These are phyloP conservation scores for Heterocephalus glaber DNA, from an alignment of 2,113 vertebrate genomes.

Conservation along the genomic window DNA sequence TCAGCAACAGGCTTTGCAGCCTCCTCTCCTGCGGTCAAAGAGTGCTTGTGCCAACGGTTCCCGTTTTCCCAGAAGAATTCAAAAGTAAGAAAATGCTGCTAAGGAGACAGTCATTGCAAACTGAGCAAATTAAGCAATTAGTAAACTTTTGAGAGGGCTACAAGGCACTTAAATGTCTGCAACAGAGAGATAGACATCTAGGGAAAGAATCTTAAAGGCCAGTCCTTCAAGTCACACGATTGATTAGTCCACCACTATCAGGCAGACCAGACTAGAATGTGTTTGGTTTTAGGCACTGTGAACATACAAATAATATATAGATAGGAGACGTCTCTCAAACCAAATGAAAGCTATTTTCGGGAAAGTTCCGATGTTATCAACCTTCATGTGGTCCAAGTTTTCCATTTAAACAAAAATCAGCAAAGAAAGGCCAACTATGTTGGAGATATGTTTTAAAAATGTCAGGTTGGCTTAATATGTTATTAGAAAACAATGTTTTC, in stretches of 20 bases:
- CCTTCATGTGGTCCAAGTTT: neutral
- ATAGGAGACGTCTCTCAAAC: slow-evolving; percentile 38
- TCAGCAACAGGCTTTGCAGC: slow-evolving; percentile 79
- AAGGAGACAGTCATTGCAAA: slow-evolving; percentile 93
- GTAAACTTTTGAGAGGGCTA: slow-evolving; percentile 87
- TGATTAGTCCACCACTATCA: neutral
- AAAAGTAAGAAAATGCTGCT: slow-evolving; percentile 88
- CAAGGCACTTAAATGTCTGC: slow-evolving; percentile 65
- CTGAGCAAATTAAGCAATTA: slow-evolving; percentile 92
- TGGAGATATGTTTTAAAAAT: neutral
- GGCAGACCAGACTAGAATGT: neutral
- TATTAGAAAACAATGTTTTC: slow-evolving; percentile 44
- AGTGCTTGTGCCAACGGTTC: slow-evolving; percentile 85
- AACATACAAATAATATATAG: neutral
- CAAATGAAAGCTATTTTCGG: slow-evolving; percentile 8
- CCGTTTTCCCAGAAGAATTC: slow-evolving; percentile 85
- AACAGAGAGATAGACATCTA: slow-evolving; percentile 14
- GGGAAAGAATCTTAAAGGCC: slow-evolving; percentile 16
- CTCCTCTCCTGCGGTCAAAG: slow-evolving; percentile 86
- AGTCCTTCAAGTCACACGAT: neutral
- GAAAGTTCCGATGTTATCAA: slow-evolving; percentile 22
- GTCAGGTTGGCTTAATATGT: slow-evolving; percentile 44
- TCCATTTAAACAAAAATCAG: slow-evolving; percentile 47
- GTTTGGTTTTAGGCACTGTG: neutral
- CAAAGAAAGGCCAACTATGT: slow-evolving; percentile 34